Conservation (phyloP, 30 jellyfish, hydroid and myxozoan species). For the Hydractinia symbiolongicarpus region DNA sequence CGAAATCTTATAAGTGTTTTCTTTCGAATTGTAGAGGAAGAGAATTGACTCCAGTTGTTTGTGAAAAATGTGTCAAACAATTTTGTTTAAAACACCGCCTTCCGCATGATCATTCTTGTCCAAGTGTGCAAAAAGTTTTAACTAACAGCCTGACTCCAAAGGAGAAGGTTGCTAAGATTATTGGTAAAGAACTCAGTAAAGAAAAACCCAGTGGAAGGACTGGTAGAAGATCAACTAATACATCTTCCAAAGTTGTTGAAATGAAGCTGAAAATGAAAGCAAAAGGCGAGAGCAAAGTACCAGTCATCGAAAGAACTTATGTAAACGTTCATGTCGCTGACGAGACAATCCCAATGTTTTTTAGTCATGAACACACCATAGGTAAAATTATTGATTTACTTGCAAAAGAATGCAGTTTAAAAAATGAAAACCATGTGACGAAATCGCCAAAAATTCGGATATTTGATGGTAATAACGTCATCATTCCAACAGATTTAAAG, state of each 20-base stretch:
- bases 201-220: not conserved
- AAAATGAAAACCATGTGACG: constrained; percentile 24
- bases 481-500: constrained; percentile 1
- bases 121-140: not conserved
- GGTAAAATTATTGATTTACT: constrained; percentile 12
- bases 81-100: constrained; percentile 18
- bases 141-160: not conserved
- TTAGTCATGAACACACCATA: not conserved
- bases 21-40: not conserved
- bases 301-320: constrained; percentile 9
- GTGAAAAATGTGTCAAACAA: constrained; percentile 13
- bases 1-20: not conserved
- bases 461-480: not conserved
- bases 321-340: not conserved
- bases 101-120: constrained; percentile 20
- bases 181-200: not conserved
- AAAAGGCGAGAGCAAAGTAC: constrained; percentile 2
- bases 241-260: constrained; percentile 9
- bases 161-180: constrained; percentile 1
- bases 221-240: constrained; percentile 1
- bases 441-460: not conserved
- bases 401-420: constrained; percentile 4
- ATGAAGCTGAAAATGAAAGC: constrained; percentile 29
- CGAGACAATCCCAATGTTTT: not conserved
- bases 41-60: constrained; percentile 4